phyloP scores from a whole-genome alignment of 1,140 invertebrate species.

The Papilio aristodemus region DNA sequence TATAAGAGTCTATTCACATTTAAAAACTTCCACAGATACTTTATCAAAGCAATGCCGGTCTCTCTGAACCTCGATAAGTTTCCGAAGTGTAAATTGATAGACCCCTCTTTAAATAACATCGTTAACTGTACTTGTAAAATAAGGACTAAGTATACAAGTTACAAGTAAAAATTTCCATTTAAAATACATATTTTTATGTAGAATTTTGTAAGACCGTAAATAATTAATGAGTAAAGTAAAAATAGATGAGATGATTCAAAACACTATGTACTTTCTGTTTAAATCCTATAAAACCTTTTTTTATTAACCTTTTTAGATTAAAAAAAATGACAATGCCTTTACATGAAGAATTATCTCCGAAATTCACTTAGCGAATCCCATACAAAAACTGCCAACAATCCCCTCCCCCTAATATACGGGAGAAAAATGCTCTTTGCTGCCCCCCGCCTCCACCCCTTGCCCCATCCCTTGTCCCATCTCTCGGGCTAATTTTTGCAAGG shows the following conservation, averaged over 20 bases:
- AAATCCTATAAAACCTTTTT: background rate
- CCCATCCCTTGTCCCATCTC: conserved; percentile 33
- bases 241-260: too few relatives aligned
- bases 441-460: conserved; percentile 35
- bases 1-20: background rate
- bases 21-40: conserved; percentile 26
- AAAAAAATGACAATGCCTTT: conserved; percentile 11
- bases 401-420: conserved; percentile 45
- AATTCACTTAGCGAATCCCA: conserved; percentile 59
- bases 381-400: conserved; percentile 64
- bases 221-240: too few relatives aligned
- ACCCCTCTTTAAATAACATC: conserved; percentile 7
- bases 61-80: background rate
- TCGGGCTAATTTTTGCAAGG: conserved; percentile 64
- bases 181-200: background rate
- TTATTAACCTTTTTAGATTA: conserved; percentile 4
- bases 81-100: conserved; percentile 21
- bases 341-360: conserved; percentile 54
- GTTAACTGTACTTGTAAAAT: conserved; percentile 12
- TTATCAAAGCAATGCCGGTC: background rate
- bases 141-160: background rate
- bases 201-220: too few relatives aligned
- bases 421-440: conserved; percentile 57
- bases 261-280: background rate
- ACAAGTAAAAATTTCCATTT: background rate